Evolutionary conservation across 2,888 invertebrate species (phyloP).

Genomic region (Parnassius apollo): DNA sequence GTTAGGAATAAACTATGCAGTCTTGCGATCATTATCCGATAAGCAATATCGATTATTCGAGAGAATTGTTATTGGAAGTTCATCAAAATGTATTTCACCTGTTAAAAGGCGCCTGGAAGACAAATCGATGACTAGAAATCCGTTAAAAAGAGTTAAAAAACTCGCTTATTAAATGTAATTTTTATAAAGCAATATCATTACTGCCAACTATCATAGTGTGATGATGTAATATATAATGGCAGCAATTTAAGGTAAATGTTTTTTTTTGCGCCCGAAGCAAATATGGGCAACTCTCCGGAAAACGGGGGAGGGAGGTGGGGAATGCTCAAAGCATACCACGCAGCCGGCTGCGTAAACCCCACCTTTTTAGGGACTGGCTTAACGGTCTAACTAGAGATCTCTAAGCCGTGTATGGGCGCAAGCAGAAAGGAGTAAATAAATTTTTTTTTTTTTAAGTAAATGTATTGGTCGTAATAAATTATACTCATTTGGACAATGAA

Average conservation of each 20-base stretch:
- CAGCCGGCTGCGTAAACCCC: no score
- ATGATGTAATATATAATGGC: slow-evolving; percentile 62
- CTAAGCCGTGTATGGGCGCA: no score
- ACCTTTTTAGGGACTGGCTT: no score
- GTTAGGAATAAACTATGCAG: slow-evolving; percentile 61
- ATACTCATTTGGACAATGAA: slow-evolving; percentile 73
- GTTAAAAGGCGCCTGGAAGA: slow-evolving; percentile 54
- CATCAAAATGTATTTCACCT: slow-evolving; percentile 45
- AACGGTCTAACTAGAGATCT: no score
- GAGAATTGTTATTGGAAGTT: slow-evolving; percentile 55
- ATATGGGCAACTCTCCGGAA: no score
- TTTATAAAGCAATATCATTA: slow-evolving; percentile 29
- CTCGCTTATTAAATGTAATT: slow-evolving; percentile 27
- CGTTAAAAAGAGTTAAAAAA: slow-evolving; percentile 55
- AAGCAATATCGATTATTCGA: slow-evolving; percentile 65
- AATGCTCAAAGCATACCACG: no score
- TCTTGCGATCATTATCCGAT: slow-evolving; percentile 60
- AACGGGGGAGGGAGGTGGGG: no score
- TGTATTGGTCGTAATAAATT: slow-evolving; percentile 66
- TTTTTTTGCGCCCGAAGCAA: no score
- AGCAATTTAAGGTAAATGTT: slow-evolving; percentile 70
- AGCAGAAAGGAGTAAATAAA: no score
- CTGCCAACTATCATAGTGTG: slow-evolving; percentile 51
- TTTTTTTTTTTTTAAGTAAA: no score
- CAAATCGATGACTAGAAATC: slow-evolving; percentile 44